Base-by-base conservation (phyloP, 2,113 vertebrate genomes). In the Calypte anna region DNA sequence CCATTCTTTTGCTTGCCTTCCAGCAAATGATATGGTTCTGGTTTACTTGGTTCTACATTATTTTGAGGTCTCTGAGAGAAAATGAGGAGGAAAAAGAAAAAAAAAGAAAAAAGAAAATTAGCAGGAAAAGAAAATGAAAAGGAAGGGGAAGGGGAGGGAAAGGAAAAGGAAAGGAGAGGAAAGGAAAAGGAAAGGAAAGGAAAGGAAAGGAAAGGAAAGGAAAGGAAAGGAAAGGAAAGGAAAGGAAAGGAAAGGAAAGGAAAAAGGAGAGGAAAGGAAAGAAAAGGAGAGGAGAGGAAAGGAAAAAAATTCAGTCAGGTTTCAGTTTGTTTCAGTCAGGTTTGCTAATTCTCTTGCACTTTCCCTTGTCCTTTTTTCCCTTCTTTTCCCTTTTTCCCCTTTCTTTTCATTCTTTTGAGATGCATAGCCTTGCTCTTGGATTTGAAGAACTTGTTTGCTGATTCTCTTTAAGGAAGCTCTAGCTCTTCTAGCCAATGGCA, bases 1-100 rank as follows among this genome's bases (percentile, higher is more conserved):
- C 61, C 69, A 79, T 83, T 84, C 61, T 91, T 95, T 76, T 95
- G 14, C 77, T 94, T 48, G 31, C 62, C 77, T 87, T 95, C 94
- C 86, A 89, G 69, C 33, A 88, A 88, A 88, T 74, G 38, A 83
- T 78, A 92, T 30, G 48, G 44, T 68, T 94, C 30, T 92, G 36
- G 81, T 96, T 93, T 88, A 22, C 25, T 92, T 86, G 72, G 44
- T 63, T 64, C 50, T 64, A 51, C 8, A 2, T 72, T 68, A 59
- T 68, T 88, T 78, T 81, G 83, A 86, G 73, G 64, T 84, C 62
- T 51, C 27, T 5, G 5, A 88, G 63, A 72, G 21, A 54, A 15
- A 54, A 25, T 46, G 50, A 28, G 53, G 16, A 23, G 21, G 20
- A 27, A 14, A 8, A 6, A 70, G 9, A 63, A 20, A 57, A 9